Conservation (phyloP, 53 echinoderm and acorn worm species). For the Crossaster papposus region DNA sequence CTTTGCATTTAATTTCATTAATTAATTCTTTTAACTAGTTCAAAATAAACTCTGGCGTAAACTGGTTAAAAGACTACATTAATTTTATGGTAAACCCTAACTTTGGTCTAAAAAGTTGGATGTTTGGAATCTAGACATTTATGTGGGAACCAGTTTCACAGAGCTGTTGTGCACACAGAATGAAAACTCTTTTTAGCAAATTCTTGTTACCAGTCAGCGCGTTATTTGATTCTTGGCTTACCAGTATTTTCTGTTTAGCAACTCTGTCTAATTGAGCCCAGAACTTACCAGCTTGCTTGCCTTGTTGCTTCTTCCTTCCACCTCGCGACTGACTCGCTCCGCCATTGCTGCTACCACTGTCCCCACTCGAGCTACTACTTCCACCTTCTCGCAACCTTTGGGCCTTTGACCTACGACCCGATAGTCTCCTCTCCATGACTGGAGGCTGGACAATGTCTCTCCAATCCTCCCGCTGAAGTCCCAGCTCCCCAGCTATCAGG, state of each 20-base stretch:
- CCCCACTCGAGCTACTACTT: background rate
- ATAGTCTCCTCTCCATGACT: conserved; percentile 56
- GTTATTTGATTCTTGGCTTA: too few species aligned
- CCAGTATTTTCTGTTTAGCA: too few species aligned
- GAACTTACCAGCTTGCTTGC: background rate
- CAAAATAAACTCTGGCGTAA: background rate
- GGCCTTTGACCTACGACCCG: conserved; percentile 59
- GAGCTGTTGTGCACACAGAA: too few species aligned
- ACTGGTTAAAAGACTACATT: too few species aligned
- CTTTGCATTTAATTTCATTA: too few species aligned
- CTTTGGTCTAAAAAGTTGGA: too few species aligned
- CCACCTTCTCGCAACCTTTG: conserved; percentile 47
- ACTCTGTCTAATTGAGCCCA: background rate
- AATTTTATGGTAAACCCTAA: too few species aligned
- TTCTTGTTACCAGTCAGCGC: too few species aligned
- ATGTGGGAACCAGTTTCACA: too few species aligned
- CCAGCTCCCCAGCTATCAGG: conserved; percentile 58
- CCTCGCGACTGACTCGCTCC: background rate
- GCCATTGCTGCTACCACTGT: background rate
- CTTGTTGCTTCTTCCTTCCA: conserved; percentile 15
- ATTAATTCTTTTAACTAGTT: background rate
- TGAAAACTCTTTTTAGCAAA: too few species aligned
- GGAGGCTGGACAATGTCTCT: conserved; percentile 66
- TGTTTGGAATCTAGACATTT: too few species aligned
- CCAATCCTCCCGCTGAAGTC: conserved; percentile 61